These are phyloP conservation scores for Axinella damicornis DNA, from an alignment of 37 sponge, comb jelly and placozoan genomes.

Conservation along the genomic window DNA sequence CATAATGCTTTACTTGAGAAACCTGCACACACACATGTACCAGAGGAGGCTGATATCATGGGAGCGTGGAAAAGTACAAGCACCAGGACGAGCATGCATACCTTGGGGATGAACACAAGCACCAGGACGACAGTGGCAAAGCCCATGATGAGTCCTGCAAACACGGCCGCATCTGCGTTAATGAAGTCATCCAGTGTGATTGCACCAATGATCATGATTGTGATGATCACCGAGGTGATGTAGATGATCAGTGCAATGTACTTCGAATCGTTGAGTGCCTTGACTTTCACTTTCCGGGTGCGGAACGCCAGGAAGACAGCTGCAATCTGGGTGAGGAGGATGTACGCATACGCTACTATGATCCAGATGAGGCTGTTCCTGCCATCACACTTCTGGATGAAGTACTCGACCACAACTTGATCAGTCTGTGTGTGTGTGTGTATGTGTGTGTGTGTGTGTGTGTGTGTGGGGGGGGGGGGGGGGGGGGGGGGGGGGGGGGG, in stretches of 20 bases:
- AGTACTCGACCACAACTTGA: not conserved
- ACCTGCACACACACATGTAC: too few relatives aligned
- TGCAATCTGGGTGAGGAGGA: constrained; percentile 30
- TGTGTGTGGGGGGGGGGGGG: too few relatives aligned
- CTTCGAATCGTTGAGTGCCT: constrained; percentile 64
- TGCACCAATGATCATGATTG: constrained; percentile 19
- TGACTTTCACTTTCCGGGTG: constrained; percentile 57
- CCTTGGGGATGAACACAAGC: constrained; percentile 68
- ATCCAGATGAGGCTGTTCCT: constrained; percentile 1
- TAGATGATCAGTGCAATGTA: constrained; percentile 58
- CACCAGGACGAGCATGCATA: too few relatives aligned
- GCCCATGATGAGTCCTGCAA: constrained; percentile 17
- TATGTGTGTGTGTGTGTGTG: not conserved
- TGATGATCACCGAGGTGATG: constrained; percentile 33
- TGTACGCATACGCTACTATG: constrained; percentile 5
- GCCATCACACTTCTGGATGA: constrained; percentile 29
- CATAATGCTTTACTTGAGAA: too few relatives aligned
- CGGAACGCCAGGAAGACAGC: constrained; percentile 59
- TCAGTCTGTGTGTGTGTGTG: constrained; percentile 1
- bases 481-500: too few relatives aligned
- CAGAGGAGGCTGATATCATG: too few relatives aligned
- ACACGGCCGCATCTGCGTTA: constrained; percentile 47
- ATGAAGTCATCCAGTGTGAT: constrained; percentile 18
- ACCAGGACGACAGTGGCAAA: constrained; percentile 40
- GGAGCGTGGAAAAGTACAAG: too few relatives aligned